Base-by-base conservation (phyloP, 37 sponge, comb jelly and placozoan species). In the Ianthella basta region DNA sequence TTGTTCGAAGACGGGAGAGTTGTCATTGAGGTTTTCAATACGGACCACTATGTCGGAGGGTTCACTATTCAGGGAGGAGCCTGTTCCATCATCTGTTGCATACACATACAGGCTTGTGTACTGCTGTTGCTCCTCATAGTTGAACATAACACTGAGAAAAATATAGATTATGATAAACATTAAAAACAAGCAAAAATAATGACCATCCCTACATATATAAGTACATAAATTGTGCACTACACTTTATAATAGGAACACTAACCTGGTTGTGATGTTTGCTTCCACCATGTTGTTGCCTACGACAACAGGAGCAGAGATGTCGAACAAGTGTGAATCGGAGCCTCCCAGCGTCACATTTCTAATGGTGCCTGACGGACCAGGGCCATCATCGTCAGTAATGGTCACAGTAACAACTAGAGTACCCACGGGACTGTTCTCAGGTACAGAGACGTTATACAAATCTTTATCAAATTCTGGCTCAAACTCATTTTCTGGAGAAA, bases 11-110 rank as follows among this genome's bases (percentile, higher is more conserved):
- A 3, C 38, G 1, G 78, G 78, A 18, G 78, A 50, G 78, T 75
- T 75, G 78, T 75, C 78, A 36, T 75, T 75, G 41, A 75, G 18
- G 54, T 75, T 75, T 13, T 13, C 54, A 21, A 75, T 75, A 20
- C 40, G 3, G 1, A 75, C 38, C 50, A 75, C 38, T 4, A 75
- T 10, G 40, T 39, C 40, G 41, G 78, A 75, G 54, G 78, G 78
- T 12, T 4, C 78, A 10, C 78, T 75, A 50, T 24, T 24, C 25
- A 75, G 78, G 34, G 1, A 4, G 23, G 8, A 50, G 12, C 78
- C 78, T 8, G 41, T 13, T 40, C 78, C 78, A 50, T 50, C 78
- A 36, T 75, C 78, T 19, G 24, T 41, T 25, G 78, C 78, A 41
- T 41, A 75, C 54, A 75, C 32, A 12, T 75, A 25, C 25, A 75